Evolutionary conservation across 2,888 invertebrate genomes (phyloP).

Genomic region (Diachrysia chrysitis): DNA sequence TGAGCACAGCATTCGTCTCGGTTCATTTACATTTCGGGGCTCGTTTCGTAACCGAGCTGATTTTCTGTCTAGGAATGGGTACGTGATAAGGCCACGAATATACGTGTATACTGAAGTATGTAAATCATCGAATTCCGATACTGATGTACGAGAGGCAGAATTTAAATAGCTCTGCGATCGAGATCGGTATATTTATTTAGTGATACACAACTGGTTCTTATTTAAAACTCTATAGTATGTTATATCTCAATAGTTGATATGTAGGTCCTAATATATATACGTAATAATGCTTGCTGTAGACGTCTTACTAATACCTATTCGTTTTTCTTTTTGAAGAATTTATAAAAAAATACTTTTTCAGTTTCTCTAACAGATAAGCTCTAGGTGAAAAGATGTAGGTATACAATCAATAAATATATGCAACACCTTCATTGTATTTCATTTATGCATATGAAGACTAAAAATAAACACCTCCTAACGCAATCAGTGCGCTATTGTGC

Average conservation of each 20-base stretch:
- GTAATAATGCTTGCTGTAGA: too few species aligned
- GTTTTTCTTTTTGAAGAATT: too few species aligned
- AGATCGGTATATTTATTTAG: slow-evolving; percentile 23
- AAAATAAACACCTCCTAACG: slow-evolving; percentile 33
- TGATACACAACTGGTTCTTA: neutral
- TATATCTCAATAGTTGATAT: neutral
- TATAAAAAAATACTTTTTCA: too few species aligned
- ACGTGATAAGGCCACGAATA: slow-evolving; percentile 46
- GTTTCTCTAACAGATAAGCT: too few species aligned
- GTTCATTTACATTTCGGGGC: slow-evolving; percentile 63
- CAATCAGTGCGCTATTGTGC: slow-evolving; percentile 48
- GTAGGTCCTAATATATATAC: neutral
- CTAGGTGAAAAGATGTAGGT: neutral
- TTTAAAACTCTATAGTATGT: neutral
- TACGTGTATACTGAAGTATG: slow-evolving; percentile 36
- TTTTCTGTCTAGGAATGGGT: slow-evolving; percentile 53
- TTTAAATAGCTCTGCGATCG: slow-evolving; percentile 27
- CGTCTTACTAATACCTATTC: too few species aligned
- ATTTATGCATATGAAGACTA: slow-evolving; percentile 29
- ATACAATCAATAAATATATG: neutral
- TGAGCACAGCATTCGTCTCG: slow-evolving; percentile 63
- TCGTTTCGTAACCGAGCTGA: slow-evolving; percentile 58
- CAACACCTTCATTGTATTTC: slow-evolving; percentile 12
- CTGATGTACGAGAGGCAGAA: slow-evolving; percentile 38
- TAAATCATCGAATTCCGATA: slow-evolving; percentile 39